Conservation (phyloP, 2,888 invertebrate genomes). For the Sycophila texana region DNA sequence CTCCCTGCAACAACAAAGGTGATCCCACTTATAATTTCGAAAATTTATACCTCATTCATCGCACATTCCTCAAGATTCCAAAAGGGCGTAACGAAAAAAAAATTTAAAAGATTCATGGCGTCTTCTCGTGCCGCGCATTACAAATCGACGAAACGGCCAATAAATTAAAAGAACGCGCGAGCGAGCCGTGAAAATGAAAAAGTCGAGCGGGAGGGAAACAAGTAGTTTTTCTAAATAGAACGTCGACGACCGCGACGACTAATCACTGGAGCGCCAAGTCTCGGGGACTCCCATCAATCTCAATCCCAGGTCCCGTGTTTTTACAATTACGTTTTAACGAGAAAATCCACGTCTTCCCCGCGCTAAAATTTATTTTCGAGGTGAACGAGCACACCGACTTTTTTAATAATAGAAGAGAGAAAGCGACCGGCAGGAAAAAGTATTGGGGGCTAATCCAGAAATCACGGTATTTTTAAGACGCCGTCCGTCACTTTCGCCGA, state of each 20-base stretch:
- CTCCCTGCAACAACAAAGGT: conserved; percentile 66
- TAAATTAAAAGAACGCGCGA: background rate
- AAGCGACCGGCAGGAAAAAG: background rate
- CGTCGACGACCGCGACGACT: conserved; percentile 6
- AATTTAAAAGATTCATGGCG: background rate
- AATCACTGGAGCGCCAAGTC: conserved; percentile 30
- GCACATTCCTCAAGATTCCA: background rate
- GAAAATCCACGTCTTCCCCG: conserved; percentile 43
- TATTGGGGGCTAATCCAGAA: background rate
- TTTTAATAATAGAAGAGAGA: conserved; percentile 27
- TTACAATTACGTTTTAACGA: conserved; percentile 52
- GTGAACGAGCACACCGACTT: background rate
- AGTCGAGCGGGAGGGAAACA: too few relatives aligned
- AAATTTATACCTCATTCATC: background rate
- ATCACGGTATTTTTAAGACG: conserved; percentile 35
- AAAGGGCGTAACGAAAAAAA: background rate
- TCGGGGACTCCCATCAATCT: conserved; percentile 44
- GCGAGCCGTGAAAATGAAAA: background rate
- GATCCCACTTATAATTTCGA: background rate
- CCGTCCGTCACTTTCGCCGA: background rate
- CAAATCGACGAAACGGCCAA: background rate
- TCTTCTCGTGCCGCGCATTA: background rate
- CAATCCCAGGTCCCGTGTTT: conserved; percentile 44
- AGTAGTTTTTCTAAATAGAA: too few relatives aligned
- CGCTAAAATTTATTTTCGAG: conserved; percentile 33